A percentile compares a stretch with the other conserved stretches of the same genome.
phyloP scores from a whole-genome alignment of 2,113 vertebrate genomes.

The Clarias magur region DNA sequence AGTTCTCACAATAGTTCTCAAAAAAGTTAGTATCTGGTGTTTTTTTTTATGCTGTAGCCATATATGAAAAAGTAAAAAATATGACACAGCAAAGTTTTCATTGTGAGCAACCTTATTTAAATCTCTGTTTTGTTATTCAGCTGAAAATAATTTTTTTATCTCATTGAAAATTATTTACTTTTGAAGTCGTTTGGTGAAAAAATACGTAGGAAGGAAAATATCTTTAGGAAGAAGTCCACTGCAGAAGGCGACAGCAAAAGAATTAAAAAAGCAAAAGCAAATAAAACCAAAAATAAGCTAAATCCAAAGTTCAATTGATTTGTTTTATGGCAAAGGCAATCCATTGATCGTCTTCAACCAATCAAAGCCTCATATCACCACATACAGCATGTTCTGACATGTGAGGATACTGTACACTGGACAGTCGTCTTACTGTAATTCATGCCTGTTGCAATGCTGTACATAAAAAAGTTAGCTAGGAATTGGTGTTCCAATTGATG shows the following conservation, averaged over 20 bases:
- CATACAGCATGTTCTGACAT: not conserved
- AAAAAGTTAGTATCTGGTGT: not conserved
- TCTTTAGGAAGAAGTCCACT: not conserved
- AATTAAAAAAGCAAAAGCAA: not conserved
- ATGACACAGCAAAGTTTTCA: not conserved
- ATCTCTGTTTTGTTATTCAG: not conserved
- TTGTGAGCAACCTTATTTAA: constrained; percentile 8
- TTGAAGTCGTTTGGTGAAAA: not conserved
- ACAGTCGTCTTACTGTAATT: not conserved
- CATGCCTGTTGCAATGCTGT: not conserved
- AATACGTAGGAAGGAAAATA: not conserved
- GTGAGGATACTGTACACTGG: not conserved
- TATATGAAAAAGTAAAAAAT: constrained; percentile 14
- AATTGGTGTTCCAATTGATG: not conserved
- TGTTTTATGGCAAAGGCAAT: constrained; percentile 6
- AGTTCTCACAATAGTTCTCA: not conserved
- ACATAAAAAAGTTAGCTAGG: not conserved
- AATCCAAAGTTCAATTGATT: not conserved
- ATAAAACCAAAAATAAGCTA: not conserved
- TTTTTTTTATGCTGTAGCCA: not conserved
- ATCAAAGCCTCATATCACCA: not conserved
- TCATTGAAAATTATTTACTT: not conserved
- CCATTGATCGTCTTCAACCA: not conserved
- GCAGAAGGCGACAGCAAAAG: no score
- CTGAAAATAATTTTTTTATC: not conserved